Base-by-base conservation (phyloP, 2,113 vertebrate genomes). In the Monopterus albus region DNA sequence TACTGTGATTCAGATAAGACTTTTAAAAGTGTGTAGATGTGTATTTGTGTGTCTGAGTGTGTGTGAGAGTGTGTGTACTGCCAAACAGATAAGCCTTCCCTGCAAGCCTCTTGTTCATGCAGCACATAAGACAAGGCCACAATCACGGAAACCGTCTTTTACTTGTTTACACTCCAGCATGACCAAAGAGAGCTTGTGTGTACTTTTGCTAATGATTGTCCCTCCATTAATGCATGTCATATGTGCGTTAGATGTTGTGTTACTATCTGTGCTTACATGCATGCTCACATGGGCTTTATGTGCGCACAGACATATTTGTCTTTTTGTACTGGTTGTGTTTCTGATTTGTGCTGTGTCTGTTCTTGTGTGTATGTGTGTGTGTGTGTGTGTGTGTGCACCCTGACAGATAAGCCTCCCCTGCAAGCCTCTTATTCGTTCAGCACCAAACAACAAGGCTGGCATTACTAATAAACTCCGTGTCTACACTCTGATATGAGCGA, bases 401-500 rank as follows among this genome's bases (percentile, higher is more conserved):
- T 75, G 73, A 75, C 63, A 78, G 89, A 88, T 91, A 87, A 89
- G 83, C 76, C 60, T 74, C 21, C 47, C 40, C 53, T 67, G 74
- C 79, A 82, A 84, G 80, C 81, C 73, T 84, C 80, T 78, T 81
- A 87, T 84, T 91, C 6, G 38, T 84, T 85, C 65, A 46, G 64
- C 20, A 29, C 18, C 42, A 50, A 83, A 83, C 86, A 83, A 78
- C 74, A 86, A 71, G 84, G 74, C 77, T 81, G 84, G 81, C 79
- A 87, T 86, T 80, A 83, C 82, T 88, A 89, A 87, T 88, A 87
- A 86, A 84, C 81, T 78, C 71, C 5, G 71, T 45, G 49, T 58
- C 77, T 35, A 11, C 6, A 21, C 63, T 62, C 47, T 39, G 77
- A 87, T 84, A 81, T 67, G 68, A 79, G 65, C 38, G 28, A 31